Percentiles rank a stretch among this genome's conserved stretches.
Conservation (phyloP, 2,888 invertebrate genomes). For the Athalia rosae region DNA sequence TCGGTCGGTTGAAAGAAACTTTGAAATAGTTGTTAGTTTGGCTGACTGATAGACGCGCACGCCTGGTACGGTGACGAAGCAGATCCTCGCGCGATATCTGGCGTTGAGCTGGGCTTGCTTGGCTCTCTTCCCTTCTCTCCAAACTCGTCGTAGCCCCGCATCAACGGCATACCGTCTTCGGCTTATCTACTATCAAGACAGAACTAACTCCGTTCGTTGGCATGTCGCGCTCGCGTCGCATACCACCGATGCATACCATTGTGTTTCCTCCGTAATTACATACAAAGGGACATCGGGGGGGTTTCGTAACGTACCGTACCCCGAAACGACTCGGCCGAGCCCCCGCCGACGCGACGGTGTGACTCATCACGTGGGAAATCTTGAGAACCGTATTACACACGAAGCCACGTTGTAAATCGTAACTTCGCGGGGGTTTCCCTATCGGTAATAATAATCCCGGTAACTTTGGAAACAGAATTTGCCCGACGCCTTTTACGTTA, state of each 20-base stretch:
- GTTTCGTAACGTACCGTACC: conserved; percentile 48
- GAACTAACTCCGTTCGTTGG: conserved; percentile 57
- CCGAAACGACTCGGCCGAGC: conserved; percentile 10
- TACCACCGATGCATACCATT: conserved; percentile 67
- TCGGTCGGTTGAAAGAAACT: conserved; percentile 7
- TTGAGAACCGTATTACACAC: conserved; percentile 12
- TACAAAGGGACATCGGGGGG: conserved; percentile 54
- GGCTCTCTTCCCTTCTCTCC: too few relatives aligned
- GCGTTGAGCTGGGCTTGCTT: too few relatives aligned
- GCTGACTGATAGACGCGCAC: conserved; percentile 47
- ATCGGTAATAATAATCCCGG: too few relatives aligned
- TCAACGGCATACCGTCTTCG: conserved; percentile 66
- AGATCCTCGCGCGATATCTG: conserved; percentile 61
- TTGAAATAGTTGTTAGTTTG: conserved; percentile 47
- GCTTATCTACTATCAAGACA: conserved; percentile 64
- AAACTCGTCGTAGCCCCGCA: too few relatives aligned
- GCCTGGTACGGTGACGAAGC: conserved; percentile 63
- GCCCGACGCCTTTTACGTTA: too few relatives aligned
- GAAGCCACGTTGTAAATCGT: too few relatives aligned
- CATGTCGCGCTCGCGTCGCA: conserved; percentile 62
- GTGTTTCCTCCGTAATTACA: conserved; percentile 68
- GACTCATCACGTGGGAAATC: conserved; percentile 61
- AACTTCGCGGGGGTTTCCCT: too few relatives aligned
- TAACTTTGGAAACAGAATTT: too few relatives aligned
- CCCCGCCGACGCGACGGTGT: conserved; percentile 49